Evolutionary conservation across 2,113 vertebrate species (phyloP), one percentile per base, ranked within the genome.

Genomic region (Muscicapa adusta): DNA sequence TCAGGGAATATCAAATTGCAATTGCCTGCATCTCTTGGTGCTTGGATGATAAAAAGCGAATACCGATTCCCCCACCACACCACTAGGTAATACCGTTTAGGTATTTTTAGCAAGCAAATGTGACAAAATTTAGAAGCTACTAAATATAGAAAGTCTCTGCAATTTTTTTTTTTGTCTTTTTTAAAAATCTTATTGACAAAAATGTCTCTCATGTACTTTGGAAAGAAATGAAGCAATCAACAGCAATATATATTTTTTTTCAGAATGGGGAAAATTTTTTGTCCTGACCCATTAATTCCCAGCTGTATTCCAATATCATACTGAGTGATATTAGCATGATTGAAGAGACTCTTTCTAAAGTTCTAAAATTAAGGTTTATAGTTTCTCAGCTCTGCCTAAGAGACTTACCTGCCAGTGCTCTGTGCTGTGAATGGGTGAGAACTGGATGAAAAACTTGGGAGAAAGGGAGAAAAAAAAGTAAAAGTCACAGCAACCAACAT

Each of bases 101-200:
- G 75, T 98, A 96, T 97, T 98, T 97, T 96, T 97, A 97, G 96
- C 62, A 93, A 94, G 87, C 47, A 95, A 96, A 82, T 89, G 65
- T 78, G 92, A 82, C 92, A 96, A 96, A 96, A 94, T 85, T 89
- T 70, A 45, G 87, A 94, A 93, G 33, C 47, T 91, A 43, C 88
- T 98, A 97, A 97, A 95, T 95, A 93, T 88, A 97, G 93, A 76
- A 96, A 70, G 53, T 68, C 66, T 96, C 79, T 76, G 33, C 43
- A 43, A 12, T 45, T 51, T 47, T 12, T 12, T 45, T 31, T 36
- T 34, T 40, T 9, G 10, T 3, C 7, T 65, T 61, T 67, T 48
- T 62, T 62, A 77, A 84, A 84, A 78, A 83, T 94, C 70, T 89
- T 94, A 93, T 93, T 90, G 85, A 72, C 47, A 87, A 80, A 96